Conservation (phyloP, 2,888 invertebrate genomes). For the Steinernema carpocapsae region DNA sequence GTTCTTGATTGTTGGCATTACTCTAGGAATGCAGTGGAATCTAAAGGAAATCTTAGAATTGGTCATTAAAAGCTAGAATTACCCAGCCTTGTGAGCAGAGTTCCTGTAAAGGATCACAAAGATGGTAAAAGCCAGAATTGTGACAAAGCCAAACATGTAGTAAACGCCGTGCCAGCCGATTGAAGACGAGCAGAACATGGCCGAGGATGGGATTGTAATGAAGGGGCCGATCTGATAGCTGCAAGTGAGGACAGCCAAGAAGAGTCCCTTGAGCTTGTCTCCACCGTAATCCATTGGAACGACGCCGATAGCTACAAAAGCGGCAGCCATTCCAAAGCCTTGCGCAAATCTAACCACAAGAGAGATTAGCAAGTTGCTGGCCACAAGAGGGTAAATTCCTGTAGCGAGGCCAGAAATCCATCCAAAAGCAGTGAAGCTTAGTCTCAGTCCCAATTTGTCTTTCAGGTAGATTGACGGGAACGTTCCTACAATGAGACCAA, state of each 20-base stretch:
- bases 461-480: conserved; percentile 9
- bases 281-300: conserved; percentile 10
- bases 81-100: neutral
- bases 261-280: neutral
- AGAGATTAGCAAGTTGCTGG: neutral
- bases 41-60: neutral
- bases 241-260: neutral
- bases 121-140: neutral
- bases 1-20: neutral
- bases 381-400: neutral
- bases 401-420: neutral
- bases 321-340: conserved; percentile 1
- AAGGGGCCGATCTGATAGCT: conserved; percentile 7
- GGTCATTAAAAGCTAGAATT: neutral
- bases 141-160: neutral
- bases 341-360: neutral
- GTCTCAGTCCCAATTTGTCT: conserved; percentile 25
- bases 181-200: neutral
- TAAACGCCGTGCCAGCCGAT: conserved; percentile 15
- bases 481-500: conserved; percentile 37
- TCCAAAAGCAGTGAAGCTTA: neutral
- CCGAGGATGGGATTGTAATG: neutral
- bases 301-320: neutral
- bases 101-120: neutral
- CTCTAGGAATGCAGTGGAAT: neutral